phyloP scores from a whole-genome alignment of 2,797 vertebrate species.

The Oreonectes daqikongensis region DNA sequence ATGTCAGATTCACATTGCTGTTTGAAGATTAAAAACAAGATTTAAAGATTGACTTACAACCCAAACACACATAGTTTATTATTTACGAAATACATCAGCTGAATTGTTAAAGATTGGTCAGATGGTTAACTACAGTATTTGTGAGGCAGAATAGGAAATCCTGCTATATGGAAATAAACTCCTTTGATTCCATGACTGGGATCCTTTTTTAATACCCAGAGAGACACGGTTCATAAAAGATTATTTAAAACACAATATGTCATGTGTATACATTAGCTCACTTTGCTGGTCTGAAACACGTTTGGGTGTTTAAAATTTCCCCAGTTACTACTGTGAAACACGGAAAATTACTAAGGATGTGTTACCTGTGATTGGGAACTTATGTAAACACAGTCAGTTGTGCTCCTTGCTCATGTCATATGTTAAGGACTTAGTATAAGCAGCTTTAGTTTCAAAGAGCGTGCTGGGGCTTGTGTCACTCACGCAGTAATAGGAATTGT shows the following conservation, averaged over 20 bases:
- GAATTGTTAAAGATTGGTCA: too few species aligned
- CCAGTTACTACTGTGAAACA: not conserved
- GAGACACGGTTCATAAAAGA: not conserved
- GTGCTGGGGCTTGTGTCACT: not conserved
- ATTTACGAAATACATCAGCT: too few species aligned
- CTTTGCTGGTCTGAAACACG: constrained; percentile 17
- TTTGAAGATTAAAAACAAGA: not conserved
- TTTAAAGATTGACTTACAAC: constrained; percentile 1
- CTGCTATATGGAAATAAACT: not conserved
- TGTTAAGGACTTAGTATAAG: not conserved
- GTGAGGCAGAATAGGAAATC: too few species aligned
- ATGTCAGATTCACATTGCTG: constrained; percentile 2
- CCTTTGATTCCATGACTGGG: not conserved
- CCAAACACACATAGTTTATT: too few species aligned
- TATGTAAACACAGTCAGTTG: not conserved
- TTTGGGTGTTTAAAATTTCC: not conserved
- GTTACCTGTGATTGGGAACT: constrained; percentile 7
- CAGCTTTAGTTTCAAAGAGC: constrained; percentile 27
- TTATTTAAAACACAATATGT: constrained; percentile 12
- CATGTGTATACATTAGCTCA: not conserved
- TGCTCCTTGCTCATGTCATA: not conserved
- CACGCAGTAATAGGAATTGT: constrained; percentile 1
- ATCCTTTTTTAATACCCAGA: not conserved
- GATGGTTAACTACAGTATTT: too few species aligned
- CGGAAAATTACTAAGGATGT: not conserved